Conservation (phyloP, 1,140 invertebrate species). For the Polypedilum vanderplanki region DNA sequence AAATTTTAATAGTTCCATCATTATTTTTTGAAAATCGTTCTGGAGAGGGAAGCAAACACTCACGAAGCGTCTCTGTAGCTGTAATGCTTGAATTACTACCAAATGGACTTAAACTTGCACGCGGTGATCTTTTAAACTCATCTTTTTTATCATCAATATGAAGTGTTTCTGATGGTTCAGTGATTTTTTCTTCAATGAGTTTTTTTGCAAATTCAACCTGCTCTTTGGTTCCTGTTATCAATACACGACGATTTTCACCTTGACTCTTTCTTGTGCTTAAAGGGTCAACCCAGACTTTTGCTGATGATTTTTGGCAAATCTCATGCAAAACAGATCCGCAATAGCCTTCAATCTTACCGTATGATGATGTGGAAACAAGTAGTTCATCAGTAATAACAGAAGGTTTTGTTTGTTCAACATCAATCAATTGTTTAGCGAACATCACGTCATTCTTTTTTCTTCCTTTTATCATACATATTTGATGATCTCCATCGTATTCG, state of each 20-base stretch:
- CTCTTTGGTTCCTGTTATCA: conserved; percentile 52
- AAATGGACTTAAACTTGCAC: conserved; percentile 38
- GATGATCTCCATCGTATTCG: conserved; percentile 45
- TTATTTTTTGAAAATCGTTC: conserved; percentile 43
- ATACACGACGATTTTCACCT: conserved; percentile 44
- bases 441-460: conserved; percentile 53
- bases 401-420: conserved; percentile 60
- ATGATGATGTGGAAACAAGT: conserved; percentile 54
- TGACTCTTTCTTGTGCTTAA: conserved; percentile 32
- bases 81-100: conserved; percentile 41
- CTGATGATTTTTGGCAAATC: conserved; percentile 49
- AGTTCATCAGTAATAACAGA: conserved; percentile 58
- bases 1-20: conserved; percentile 64
- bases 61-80: conserved; percentile 37
- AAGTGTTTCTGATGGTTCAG: conserved; percentile 46
- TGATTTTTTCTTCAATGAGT: conserved; percentile 54
- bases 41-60: conserved; percentile 36
- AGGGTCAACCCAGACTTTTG: conserved; percentile 37
- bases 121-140: conserved; percentile 46
- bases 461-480: conserved; percentile 61
- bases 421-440: conserved; percentile 62
- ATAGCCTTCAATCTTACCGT: conserved; percentile 62
- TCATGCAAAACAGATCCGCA: conserved; percentile 61
- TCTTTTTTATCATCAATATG: conserved; percentile 46
- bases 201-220: conserved; percentile 53